phyloP scores from a whole-genome alignment of 2,113 vertebrate species.

The Acinonyx jubatus region DNA sequence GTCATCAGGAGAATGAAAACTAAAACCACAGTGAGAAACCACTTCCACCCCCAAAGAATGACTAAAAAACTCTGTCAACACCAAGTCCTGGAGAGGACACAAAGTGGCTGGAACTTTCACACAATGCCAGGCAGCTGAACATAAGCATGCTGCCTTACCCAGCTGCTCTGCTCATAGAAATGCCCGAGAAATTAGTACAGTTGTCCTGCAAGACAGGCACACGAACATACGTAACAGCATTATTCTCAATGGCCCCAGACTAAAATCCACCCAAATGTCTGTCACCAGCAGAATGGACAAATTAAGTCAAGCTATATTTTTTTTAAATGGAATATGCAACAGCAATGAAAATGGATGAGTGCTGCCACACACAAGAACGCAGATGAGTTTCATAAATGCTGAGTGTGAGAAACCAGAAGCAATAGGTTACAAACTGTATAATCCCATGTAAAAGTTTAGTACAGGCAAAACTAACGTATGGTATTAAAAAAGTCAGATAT shows the following conservation, averaged over 20 bases:
- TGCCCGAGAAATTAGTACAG: not conserved
- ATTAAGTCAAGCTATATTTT: not conserved
- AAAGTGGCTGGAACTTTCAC: not conserved
- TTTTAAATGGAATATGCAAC: not conserved
- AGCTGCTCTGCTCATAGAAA: not conserved
- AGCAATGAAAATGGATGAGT: not conserved
- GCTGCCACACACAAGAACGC: not conserved
- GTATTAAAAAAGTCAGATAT: not conserved
- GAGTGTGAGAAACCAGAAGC: not conserved
- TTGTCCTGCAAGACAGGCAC: not conserved
- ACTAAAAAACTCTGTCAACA: not conserved
- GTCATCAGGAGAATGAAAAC: not conserved
- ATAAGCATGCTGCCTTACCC: not conserved
- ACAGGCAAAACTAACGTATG: not conserved
- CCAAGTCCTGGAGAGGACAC: not conserved
- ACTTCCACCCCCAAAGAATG: not conserved
- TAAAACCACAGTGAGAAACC: constrained; percentile 2
- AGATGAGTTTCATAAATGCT: not conserved
- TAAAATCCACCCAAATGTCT: not conserved
- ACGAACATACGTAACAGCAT: not conserved
- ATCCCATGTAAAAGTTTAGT: not conserved
- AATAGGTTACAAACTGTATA: not conserved
- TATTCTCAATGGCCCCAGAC: not conserved
- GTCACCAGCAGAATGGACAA: not conserved
- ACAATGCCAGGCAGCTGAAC: not conserved